phyloP scores from a whole-genome alignment of 2,113 vertebrate genomes.

The Marmota flaviventris region DNA sequence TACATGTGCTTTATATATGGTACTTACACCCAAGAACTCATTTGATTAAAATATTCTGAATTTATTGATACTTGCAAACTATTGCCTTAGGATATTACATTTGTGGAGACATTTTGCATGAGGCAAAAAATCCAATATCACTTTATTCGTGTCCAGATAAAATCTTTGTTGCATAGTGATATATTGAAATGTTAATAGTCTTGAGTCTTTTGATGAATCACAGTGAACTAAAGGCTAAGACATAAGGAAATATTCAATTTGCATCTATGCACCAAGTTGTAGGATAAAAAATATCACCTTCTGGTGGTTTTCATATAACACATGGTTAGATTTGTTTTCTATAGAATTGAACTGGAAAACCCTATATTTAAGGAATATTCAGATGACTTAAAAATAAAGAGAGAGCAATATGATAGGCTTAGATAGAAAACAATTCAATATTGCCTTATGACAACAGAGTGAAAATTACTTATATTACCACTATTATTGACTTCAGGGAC shows the following conservation, averaged over 20 bases:
- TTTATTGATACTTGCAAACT: background rate
- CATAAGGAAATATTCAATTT: background rate
- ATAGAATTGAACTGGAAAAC: background rate
- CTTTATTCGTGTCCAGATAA: background rate
- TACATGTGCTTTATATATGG: background rate
- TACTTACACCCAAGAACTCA: background rate
- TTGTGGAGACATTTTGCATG: background rate
- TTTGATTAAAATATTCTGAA: background rate
- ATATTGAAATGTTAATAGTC: background rate
- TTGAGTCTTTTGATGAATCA: constrained; percentile 14
- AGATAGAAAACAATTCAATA: background rate
- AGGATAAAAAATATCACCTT: background rate
- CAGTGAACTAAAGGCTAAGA: background rate
- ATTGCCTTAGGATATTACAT: background rate
- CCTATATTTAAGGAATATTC: background rate
- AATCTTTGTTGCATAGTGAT: background rate
- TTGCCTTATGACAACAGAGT: background rate
- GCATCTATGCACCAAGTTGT: background rate
- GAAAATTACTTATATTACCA: background rate
- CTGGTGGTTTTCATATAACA: background rate
- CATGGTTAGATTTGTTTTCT: background rate
- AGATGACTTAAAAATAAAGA: background rate
- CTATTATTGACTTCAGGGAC: background rate
- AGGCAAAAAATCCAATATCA: background rate
- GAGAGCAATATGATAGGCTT: background rate